phyloP scores from a whole-genome alignment of 2,797 vertebrate species.

The Heteromormyrus szaboi region DNA sequence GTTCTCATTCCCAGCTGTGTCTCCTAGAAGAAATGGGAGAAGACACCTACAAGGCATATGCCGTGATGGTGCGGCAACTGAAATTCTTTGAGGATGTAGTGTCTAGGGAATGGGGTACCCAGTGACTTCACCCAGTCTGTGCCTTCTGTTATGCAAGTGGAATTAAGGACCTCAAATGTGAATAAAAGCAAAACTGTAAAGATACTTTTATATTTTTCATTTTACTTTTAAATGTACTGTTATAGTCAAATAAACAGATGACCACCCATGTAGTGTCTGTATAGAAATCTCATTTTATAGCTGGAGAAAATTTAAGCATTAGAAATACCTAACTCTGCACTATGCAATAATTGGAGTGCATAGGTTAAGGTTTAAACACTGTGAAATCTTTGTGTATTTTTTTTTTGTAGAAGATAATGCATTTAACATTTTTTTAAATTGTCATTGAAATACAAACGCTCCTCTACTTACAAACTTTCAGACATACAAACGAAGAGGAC shows the following conservation, averaged over 20 bases:
- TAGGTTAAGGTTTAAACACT: background rate
- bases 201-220: background rate
- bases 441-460: background rate
- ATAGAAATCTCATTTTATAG: background rate
- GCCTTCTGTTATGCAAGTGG: background rate
- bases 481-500: background rate
- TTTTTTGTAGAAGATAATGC: background rate
- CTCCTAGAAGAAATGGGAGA: slow-evolving; percentile 81
- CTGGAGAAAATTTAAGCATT: background rate
- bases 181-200: background rate
- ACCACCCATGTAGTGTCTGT: background rate
- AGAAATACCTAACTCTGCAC: background rate
- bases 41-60: slow-evolving; percentile 73
- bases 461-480: background rate
- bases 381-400: background rate
- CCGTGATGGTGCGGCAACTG: slow-evolving; percentile 82
- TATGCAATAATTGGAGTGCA: background rate
- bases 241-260: background rate
- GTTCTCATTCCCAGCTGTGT: slow-evolving; percentile 58
- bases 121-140: background rate
- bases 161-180: background rate
- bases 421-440: background rate
- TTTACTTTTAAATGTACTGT: background rate
- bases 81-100: slow-evolving; percentile 90
- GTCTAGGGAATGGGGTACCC: slow-evolving; percentile 46